phyloP scores from a whole-genome alignment of 2,797 vertebrate species.

The Lindbergichthys nudifrons region DNA sequence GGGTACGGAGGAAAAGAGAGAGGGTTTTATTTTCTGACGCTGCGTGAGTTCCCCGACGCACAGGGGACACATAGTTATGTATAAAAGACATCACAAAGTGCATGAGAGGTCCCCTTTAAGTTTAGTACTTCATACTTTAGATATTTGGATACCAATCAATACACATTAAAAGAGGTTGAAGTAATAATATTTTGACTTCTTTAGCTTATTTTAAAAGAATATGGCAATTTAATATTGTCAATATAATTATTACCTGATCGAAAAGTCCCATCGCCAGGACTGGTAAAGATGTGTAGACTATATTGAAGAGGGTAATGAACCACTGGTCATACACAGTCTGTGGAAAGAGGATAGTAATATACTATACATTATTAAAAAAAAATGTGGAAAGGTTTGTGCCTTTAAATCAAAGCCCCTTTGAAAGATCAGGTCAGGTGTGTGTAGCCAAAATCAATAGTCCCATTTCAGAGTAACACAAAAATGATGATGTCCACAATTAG shows the following conservation, averaged over 20 bases:
- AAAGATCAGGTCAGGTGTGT: neutral
- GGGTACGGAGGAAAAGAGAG: too few species aligned
- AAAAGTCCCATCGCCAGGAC: slow-evolving; percentile 90
- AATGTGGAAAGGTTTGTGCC: neutral
- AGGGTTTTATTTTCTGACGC: too few species aligned
- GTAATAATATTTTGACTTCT: neutral
- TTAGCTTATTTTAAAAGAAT: slow-evolving; percentile 6
- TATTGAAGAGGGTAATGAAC: slow-evolving; percentile 92
- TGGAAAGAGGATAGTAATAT: slow-evolving; percentile 20
- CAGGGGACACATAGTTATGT: too few species aligned
- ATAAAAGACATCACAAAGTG: too few species aligned
- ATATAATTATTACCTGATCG: slow-evolving; percentile 85
- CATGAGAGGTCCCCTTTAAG: too few species aligned
- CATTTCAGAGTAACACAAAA: neutral
- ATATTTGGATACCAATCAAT: neutral
- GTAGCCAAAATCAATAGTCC: neutral
- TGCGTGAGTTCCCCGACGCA: too few species aligned
- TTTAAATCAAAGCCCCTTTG: neutral
- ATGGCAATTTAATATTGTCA: neutral
- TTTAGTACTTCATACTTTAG: neutral
- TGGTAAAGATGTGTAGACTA: slow-evolving; percentile 90
- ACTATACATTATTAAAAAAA: neutral
- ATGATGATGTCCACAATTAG: neutral
- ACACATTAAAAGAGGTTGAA: neutral
- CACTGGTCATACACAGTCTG: slow-evolving; percentile 92